phyloP scores from a whole-genome alignment of 2,888 invertebrate genomes.

The Eulithis testata region DNA sequence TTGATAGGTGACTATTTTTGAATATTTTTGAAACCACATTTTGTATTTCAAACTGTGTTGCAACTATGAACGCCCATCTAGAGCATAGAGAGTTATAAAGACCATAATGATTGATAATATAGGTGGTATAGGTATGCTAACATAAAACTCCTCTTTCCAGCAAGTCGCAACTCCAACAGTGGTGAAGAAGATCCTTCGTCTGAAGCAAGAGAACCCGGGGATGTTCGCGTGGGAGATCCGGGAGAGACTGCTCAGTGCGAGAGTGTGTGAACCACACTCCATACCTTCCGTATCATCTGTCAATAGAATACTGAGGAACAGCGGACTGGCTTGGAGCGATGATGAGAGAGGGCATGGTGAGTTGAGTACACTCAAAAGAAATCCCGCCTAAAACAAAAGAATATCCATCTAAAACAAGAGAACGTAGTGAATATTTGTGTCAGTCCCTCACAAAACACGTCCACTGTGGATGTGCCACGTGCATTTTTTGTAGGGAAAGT shows the following conservation, averaged over 20 bases:
- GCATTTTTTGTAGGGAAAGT: too few relatives aligned
- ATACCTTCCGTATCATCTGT: constrained; percentile 98
- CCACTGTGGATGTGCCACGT: too few relatives aligned
- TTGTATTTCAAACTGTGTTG: too few relatives aligned
- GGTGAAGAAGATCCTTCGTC: constrained; percentile 96
- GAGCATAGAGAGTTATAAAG: too few relatives aligned
- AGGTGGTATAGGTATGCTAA: neutral
- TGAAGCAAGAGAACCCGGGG: constrained; percentile 97
- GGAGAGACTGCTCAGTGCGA: constrained; percentile 93
- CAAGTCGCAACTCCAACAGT: constrained; percentile 98
- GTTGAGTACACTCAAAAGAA: neutral
- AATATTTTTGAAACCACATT: too few relatives aligned
- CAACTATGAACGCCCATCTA: too few relatives aligned
- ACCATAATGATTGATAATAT: too few relatives aligned
- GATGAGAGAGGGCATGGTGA: constrained; percentile 77
- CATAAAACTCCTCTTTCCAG: constrained; percentile 77
- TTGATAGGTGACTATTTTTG: too few relatives aligned
- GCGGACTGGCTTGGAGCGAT: constrained; percentile 91
- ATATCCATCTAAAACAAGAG: too few relatives aligned
- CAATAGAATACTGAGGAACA: constrained; percentile 95
- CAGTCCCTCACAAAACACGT: too few relatives aligned
- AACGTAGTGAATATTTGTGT: too few relatives aligned
- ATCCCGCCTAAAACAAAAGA: too few relatives aligned
- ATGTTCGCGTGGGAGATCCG: constrained; percentile 99
- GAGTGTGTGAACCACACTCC: constrained; percentile 95